Base-by-base conservation (phyloP, 2,888 invertebrate genomes). In the Apotomis betuletana region DNA sequence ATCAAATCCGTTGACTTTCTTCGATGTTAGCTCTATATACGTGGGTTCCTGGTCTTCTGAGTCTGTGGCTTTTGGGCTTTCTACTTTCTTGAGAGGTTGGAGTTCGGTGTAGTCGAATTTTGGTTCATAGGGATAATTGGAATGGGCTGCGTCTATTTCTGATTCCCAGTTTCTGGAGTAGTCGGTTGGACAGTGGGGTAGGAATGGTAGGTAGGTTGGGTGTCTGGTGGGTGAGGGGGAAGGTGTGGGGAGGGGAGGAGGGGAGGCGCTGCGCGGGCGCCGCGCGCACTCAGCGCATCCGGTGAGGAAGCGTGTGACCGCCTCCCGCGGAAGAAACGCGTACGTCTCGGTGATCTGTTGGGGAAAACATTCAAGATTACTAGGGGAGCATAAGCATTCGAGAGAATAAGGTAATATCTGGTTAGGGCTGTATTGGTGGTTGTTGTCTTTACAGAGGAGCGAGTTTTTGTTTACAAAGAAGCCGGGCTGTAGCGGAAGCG, bases 301-400 rank as follows among this genome's bases (percentile, higher is more conserved):
- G 89, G 98, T 96, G 74, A 99, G 96, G 94, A 99, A 99, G 81
- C 98, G 96, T 74, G 99, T 99, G 86, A 99, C 98, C 64, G 99
- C 98, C 91, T 99, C 99, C 72, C 99, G 96, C 4, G 99, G 99
- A 80, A 99, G 94, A 87, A 98, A 99, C 65, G 98, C 98, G 94
- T 98, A 99, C 74, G 97, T 98, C 93, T 99, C 98, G 67, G 98
- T 98, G 85, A 99, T 98, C 99, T 99, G 95, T 73, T 94, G 94
- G 85, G 85, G 85, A 87, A 88, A 84, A 83, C 81, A 82, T 81
- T 79, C 80, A 77, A 78, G 77, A 82, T 84, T 80, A 83, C 70
- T 60, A 54, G 54, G 65, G n/a, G 36, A 65, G 68, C 65, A 65
- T 61, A 68, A 46, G 5, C 38, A 0, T 5, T 55, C 38, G 5